Conservation (phyloP, 2,113 vertebrate species). For the Zosterops lateralis region DNA sequence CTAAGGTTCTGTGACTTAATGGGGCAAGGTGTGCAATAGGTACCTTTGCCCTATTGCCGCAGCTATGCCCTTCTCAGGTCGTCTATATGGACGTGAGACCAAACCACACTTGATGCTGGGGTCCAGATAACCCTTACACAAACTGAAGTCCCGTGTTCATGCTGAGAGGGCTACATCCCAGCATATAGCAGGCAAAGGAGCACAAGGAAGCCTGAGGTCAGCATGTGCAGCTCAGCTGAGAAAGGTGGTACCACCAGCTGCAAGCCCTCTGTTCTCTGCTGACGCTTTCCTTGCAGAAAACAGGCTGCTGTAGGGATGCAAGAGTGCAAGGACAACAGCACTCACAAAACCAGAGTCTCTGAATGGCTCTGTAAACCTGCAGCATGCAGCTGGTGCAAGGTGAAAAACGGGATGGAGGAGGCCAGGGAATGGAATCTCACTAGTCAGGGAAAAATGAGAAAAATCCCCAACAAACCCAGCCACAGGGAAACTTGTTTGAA, state of each 20-base stretch:
- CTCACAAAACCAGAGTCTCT: background rate
- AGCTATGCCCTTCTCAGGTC: background rate
- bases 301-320: background rate
- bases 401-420: background rate
- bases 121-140: background rate
- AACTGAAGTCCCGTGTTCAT: background rate
- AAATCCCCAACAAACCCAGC: background rate
- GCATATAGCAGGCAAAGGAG: accelerated
- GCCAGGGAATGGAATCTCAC: background rate
- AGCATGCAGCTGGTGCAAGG: background rate
- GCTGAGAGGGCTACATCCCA: background rate
- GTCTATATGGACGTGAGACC: accelerated
- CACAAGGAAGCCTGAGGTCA: background rate
- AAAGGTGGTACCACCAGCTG: background rate
- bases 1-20: background rate
- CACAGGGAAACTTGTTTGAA: background rate
- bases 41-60: background rate
- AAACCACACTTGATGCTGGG: background rate
- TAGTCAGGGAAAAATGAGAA: background rate
- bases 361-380: background rate
- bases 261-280: background rate
- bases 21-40: background rate
- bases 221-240: background rate
- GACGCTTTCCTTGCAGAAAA: background rate
- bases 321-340: background rate